Evolutionary conservation across 2,888 invertebrate genomes (phyloP).

Genomic region (Parascotia fuliginaria): DNA sequence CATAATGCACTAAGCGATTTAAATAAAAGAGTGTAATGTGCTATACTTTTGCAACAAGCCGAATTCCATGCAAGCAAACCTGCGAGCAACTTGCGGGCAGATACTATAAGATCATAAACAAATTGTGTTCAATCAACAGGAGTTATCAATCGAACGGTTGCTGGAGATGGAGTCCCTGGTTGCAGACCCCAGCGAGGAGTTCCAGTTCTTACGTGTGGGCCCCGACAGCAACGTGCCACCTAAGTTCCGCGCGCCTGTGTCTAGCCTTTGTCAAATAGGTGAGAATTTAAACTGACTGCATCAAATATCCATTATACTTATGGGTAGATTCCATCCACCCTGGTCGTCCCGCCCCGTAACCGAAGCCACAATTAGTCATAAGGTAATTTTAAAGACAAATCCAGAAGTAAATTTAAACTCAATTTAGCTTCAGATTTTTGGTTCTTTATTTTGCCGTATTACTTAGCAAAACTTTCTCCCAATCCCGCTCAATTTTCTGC

Average conservation of each 20-base stretch:
- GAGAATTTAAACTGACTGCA: too few species aligned
- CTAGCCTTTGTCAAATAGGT: slow-evolving; percentile 84
- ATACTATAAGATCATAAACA: background rate
- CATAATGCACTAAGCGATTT: too few species aligned
- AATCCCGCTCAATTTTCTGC: too few species aligned
- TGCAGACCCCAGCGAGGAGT: slow-evolving; percentile 78
- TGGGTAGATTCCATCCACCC: too few species aligned
- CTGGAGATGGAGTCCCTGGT: slow-evolving; percentile 93
- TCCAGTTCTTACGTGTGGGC: slow-evolving; percentile 85
- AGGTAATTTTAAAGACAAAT: too few species aligned
- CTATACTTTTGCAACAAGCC: background rate
- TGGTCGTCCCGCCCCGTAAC: too few species aligned
- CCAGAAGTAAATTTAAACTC: too few species aligned
- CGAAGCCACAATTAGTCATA: too few species aligned
- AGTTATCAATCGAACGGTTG: slow-evolving; percentile 97
- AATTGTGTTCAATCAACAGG: slow-evolving; percentile 70
- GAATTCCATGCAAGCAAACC: background rate
- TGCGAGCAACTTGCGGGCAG: background rate
- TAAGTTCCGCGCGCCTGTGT: slow-evolving; percentile 80
- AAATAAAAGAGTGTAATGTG: background rate
- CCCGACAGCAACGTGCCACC: slow-evolving; percentile 86
- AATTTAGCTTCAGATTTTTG: too few species aligned
- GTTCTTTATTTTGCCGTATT: too few species aligned
- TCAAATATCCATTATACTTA: too few species aligned
- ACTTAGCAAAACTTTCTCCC: too few species aligned